Conservation (phyloP, 37 sponge, comb jelly and placozoan species). For the Crambe crambe region DNA sequence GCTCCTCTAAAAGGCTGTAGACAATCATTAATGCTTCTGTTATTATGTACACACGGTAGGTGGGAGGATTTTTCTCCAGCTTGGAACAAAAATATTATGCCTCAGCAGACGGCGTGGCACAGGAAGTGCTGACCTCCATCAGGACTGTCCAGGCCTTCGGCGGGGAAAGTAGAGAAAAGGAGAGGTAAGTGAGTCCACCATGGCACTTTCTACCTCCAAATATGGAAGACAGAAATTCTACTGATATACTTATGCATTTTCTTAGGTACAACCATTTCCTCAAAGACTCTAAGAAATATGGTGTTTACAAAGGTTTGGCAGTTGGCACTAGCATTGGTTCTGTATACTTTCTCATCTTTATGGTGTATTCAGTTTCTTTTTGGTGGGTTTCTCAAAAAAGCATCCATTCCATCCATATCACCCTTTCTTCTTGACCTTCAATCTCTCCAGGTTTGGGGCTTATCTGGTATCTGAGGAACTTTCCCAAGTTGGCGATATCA, state of each 20-base stretch:
- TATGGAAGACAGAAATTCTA: too few relatives aligned
- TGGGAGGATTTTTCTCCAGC: slow-evolving; percentile 13
- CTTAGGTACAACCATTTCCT: slow-evolving; percentile 46
- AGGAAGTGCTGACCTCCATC: slow-evolving; percentile 90
- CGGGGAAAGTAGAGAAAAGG: slow-evolving; percentile 59
- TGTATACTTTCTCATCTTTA: slow-evolving; percentile 49
- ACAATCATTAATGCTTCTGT: too few relatives aligned
- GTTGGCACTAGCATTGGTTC: slow-evolving; percentile 40
- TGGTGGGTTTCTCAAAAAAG: too few relatives aligned
- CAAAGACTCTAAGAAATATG: slow-evolving; percentile 42
- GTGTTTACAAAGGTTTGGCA: slow-evolving; percentile 57
- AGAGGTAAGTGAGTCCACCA: slow-evolving; percentile 37
- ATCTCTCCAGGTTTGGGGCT: too few relatives aligned
- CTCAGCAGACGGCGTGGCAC: slow-evolving; percentile 84
- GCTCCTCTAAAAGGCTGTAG: too few relatives aligned
- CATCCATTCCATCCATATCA: too few relatives aligned
- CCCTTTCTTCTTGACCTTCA: too few relatives aligned
- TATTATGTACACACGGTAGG: too few relatives aligned
- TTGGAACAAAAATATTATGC: slow-evolving; percentile 87
- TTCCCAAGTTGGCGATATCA: slow-evolving; percentile 31
- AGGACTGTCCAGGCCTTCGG: slow-evolving; percentile 93
- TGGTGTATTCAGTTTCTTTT: slow-evolving; percentile 51
- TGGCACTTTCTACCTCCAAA: too few relatives aligned
- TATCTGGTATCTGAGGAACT: slow-evolving; percentile 47
- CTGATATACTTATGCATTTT: too few relatives aligned